phyloP scores from a whole-genome alignment of 53 echinoderm and acorn worm genomes.

The Echinometra lucunter region DNA sequence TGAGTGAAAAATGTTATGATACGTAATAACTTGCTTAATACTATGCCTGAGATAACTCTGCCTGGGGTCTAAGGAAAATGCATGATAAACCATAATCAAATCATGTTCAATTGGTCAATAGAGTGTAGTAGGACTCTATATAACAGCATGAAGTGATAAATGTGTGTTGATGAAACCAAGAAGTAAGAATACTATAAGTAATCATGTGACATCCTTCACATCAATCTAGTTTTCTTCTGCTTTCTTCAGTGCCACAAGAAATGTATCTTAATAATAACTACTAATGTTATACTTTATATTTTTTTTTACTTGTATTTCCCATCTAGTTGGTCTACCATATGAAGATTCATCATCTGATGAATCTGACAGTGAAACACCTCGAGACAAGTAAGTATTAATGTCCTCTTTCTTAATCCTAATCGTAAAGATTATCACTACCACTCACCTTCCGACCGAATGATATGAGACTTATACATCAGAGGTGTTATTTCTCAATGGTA shows the following conservation, averaged over 20 bases:
- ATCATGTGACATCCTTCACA: no score
- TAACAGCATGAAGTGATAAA: conserved; percentile 41
- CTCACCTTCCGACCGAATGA: neutral
- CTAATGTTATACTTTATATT: no score
- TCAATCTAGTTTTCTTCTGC: no score
- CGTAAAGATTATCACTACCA: neutral
- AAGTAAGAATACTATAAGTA: neutral
- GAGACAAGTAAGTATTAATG: conserved; percentile 24
- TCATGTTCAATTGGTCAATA: no score
- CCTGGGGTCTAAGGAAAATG: no score
- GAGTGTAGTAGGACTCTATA: conserved; percentile 55
- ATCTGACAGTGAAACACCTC: conserved; percentile 47
- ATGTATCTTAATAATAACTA: neutral
- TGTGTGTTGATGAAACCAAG: conserved; percentile 66
- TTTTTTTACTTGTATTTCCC: neutral
- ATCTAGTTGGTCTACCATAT: conserved; percentile 43
- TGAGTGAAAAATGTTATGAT: no score
- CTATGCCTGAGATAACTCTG: no score
- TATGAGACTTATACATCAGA: no score
- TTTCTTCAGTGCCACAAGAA: neutral
- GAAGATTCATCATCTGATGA: conserved; percentile 64
- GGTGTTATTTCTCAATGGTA: no score
- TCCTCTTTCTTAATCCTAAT: neutral
- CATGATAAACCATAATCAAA: no score
- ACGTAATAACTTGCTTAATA: no score